Conservation (phyloP, 2,888 invertebrate genomes). For the Ophion ventricosus region DNA sequence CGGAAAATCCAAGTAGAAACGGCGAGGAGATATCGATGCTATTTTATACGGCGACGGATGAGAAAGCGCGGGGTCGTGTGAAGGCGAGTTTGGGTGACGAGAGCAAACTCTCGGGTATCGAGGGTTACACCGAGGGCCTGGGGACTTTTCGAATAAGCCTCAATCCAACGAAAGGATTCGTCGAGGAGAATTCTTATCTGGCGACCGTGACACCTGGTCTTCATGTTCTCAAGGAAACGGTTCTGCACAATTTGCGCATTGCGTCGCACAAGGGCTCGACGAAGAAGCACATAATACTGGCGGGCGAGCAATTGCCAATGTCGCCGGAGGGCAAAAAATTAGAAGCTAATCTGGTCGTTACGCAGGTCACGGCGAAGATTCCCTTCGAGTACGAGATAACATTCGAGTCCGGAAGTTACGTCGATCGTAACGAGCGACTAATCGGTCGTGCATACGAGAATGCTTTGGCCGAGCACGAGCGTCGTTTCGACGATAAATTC, state of each 20-base stretch:
- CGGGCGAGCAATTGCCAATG: slow-evolving; percentile 86
- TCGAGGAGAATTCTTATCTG: slow-evolving; percentile 89
- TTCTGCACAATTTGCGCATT: slow-evolving; percentile 88
- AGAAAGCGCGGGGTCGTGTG: slow-evolving; percentile 86
- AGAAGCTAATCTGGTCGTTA: slow-evolving; percentile 91
- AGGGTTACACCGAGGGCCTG: slow-evolving; percentile 91
- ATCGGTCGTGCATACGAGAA: slow-evolving; percentile 88
- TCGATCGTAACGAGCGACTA: slow-evolving; percentile 85
- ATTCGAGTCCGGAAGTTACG: slow-evolving; percentile 90
- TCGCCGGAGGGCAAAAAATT: slow-evolving; percentile 80
- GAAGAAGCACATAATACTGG: slow-evolving; percentile 85
- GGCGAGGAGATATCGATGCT: slow-evolving; percentile 87
- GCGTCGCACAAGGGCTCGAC: slow-evolving; percentile 85
- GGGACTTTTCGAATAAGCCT: slow-evolving; percentile 89
- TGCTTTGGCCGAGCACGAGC: slow-evolving; percentile 86
- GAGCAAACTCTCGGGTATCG: slow-evolving; percentile 85
- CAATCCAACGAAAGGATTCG: slow-evolving; percentile 84
- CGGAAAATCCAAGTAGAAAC: slow-evolving; percentile 77
- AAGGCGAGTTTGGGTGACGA: slow-evolving; percentile 84
- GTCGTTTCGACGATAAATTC: slow-evolving; percentile 90
- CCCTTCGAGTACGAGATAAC: slow-evolving; percentile 93
- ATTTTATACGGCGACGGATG: slow-evolving; percentile 94
- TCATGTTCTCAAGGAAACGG: slow-evolving; percentile 90
- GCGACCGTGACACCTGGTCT: slow-evolving; percentile 89
- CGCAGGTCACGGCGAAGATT: slow-evolving; percentile 90